Evolutionary conservation across 2,888 invertebrate species (phyloP), one percentile per base, ranked within the genome.

Genomic region (Drosophila meridionalis): DNA sequence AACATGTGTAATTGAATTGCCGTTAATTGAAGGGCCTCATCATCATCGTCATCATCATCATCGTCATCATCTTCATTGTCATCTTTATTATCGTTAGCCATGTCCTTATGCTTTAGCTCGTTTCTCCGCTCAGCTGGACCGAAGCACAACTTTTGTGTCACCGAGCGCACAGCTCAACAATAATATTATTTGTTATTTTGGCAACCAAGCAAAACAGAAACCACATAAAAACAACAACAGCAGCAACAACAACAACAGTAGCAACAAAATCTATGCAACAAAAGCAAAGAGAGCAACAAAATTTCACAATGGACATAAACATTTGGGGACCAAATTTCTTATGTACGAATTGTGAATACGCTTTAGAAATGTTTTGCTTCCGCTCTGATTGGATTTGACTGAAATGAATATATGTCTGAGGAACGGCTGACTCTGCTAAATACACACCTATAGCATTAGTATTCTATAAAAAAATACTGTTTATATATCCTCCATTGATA

Each of bases 21-120:
- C 63, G 76, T 82, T 84, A 87, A 84, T 84, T 84, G 84, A 76
- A 84, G 71, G 63, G 55, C 56, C 67, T 60, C 70, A 65, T 70
- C 64, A 67, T 65, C 36, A 38, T 20, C n/a, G n/a, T 45, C 59
- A 45, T 40, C 42, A 52, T 50, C 42, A n/a, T 34, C 36, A 48
- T 52, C 36, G n/a, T 20, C 40, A 48, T 48, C 55, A 48, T 38
- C 34, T 38, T 55, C 26, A 11, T 45, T 11, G 11, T 45, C 55
- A 48, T 47, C 42, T 4, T 43, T 34, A 43, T 55, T 42, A 20
- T 40, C 30, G 26, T 11, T 14, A n/a, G 58, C 26, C 26, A 12
- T 26, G 12, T 45, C 11, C 26, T 45, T 20, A 11, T 28, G 55
- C 28, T 47, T 45, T n/a, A 52, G 59, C 52, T 43, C 62, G 1